phyloP scores from a whole-genome alignment of 2,113 vertebrate genomes.

The Apteryx owenii region DNA sequence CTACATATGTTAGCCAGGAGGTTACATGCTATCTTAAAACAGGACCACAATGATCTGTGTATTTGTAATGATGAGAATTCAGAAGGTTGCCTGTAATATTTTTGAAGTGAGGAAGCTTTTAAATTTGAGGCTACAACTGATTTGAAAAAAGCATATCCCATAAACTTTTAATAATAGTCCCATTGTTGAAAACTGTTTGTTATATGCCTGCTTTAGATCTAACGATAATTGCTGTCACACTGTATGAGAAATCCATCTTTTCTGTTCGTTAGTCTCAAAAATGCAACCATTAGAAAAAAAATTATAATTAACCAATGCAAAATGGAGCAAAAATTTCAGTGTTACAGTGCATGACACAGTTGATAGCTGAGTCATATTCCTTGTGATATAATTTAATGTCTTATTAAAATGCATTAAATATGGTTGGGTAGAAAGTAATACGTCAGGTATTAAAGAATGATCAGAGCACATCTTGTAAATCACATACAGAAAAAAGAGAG shows the following conservation, averaged over 20 bases:
- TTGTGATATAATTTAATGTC: not conserved
- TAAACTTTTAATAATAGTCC: not conserved
- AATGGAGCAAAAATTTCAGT: not conserved
- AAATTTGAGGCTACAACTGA: not conserved
- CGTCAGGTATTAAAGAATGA: not conserved
- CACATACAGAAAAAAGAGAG: not conserved
- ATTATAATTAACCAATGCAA: not conserved
- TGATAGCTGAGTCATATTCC: conserved; percentile 7
- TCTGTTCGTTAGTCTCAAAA: conserved; percentile 5
- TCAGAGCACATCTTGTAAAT: conserved; percentile 30
- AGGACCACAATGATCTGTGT: not conserved
- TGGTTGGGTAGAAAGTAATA: not conserved
- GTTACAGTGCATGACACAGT: not conserved
- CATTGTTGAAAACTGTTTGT: not conserved
- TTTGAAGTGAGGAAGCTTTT: not conserved
- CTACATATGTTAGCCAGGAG: not conserved
- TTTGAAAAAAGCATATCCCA: not conserved
- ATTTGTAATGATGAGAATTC: not conserved
- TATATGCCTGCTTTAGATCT: not conserved
- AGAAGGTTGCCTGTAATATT: not conserved
- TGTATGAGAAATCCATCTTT: not conserved
- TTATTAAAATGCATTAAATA: not conserved
- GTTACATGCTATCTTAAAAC: not conserved
- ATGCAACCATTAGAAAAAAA: not conserved
- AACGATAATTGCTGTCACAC: not conserved